These are phyloP conservation scores for Acanthosepion pharaonis DNA, from an alignment of 2,888 invertebrate genomes.

Conservation along the genomic window DNA sequence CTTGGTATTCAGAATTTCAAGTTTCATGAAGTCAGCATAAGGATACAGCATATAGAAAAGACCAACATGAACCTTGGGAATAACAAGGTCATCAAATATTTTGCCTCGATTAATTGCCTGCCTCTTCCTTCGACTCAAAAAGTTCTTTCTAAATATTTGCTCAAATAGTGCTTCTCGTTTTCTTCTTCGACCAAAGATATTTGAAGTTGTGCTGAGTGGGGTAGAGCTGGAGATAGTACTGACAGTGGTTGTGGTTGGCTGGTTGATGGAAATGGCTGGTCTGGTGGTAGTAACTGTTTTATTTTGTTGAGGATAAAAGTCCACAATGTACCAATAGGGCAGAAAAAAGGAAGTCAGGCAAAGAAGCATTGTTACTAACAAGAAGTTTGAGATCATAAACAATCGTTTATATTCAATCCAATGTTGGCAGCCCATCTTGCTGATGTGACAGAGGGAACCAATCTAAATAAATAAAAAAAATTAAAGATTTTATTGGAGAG, in stretches of 20 bases:
- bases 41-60: conserved; percentile 53
- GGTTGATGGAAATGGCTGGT: neutral
- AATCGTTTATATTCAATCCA: neutral
- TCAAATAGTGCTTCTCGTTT: neutral
- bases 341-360: neutral
- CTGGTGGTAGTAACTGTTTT: neutral
- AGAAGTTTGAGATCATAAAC: neutral
- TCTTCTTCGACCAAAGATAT: neutral
- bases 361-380: conserved; percentile 33
- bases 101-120: neutral
- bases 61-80: conserved; percentile 52
- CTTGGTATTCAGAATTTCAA: conserved; percentile 50
- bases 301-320: neutral
- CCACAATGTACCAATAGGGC: conserved; percentile 33
- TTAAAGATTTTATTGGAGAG: neutral
- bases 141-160: neutral
- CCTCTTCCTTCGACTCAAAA: neutral
- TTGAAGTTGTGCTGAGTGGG: neutral
- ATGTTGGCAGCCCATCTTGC: neutral
- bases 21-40: conserved; percentile 50
- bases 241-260: neutral
- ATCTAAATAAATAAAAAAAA: conserved; percentile 34
- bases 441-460: neutral
- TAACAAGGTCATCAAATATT: neutral
- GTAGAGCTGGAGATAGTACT: neutral